A percentile compares a stretch with the other conserved stretches of the same genome.
Conservation (phyloP, 1,140 invertebrate species). For the Varroa destructor region DNA sequence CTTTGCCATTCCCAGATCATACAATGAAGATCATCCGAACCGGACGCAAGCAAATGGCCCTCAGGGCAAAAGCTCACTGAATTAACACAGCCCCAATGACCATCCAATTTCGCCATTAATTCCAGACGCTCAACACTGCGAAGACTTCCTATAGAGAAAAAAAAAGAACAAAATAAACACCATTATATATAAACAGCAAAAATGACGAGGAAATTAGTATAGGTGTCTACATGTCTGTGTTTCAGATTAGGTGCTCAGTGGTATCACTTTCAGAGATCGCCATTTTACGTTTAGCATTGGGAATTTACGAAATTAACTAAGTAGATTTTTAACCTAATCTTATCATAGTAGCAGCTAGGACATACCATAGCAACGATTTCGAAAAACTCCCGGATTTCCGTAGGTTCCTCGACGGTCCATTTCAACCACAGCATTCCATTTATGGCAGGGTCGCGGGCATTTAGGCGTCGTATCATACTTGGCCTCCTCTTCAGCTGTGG, state of each 20-base stretch:
- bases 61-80: conserved; percentile 70
- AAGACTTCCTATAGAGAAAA: conserved; percentile 47
- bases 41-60: conserved; percentile 46
- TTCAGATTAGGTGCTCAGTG: conserved; percentile 48
- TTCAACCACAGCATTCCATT: conserved; percentile 49
- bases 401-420: conserved; percentile 45
- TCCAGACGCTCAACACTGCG: conserved; percentile 66
- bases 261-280: conserved; percentile 51
- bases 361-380: conserved; percentile 9
- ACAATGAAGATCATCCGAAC: conserved; percentile 43
- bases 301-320: conserved; percentile 41
- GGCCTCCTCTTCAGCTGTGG: conserved; percentile 40
- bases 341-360: neutral
- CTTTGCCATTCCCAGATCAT: conserved; percentile 42
- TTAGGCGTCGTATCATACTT: conserved; percentile 42
- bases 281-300: conserved; percentile 39
- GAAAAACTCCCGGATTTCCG: neutral
- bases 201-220: no score
- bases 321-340: no score
- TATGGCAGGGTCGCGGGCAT: conserved; percentile 52
- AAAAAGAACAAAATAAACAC: no score
- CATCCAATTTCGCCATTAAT: conserved; percentile 58
- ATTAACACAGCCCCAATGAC: conserved; percentile 80
- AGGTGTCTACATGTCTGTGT: no score
- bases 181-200: no score